phyloP scores from a whole-genome alignment of 1,140 invertebrate genomes.

The Uloborus diversus region DNA sequence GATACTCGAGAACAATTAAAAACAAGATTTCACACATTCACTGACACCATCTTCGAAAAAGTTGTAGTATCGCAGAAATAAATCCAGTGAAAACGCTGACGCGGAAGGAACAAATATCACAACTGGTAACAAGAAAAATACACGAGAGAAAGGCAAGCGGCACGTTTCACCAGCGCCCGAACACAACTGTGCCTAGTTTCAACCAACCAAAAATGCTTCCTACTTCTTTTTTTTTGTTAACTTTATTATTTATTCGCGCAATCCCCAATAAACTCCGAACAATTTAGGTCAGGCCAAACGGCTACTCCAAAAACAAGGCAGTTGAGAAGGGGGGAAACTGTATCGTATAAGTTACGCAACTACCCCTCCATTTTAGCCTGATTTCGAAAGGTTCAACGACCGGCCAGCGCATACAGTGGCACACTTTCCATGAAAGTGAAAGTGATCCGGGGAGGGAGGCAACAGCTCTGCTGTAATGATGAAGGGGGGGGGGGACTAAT shows the following conservation, averaged over 20 bases:
- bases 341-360: conserved; percentile 35
- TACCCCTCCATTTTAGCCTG: conserved; percentile 23
- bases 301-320: conserved; percentile 44
- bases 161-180: conserved; percentile 22
- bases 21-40: no score
- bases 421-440: conserved; percentile 59
- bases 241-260: conserved; percentile 45
- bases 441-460: conserved; percentile 22
- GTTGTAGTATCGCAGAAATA: no score
- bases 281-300: conserved; percentile 56
- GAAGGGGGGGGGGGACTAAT: conserved; percentile 4
- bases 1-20: no score
- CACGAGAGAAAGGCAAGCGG: not conserved
- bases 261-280: conserved; percentile 51
- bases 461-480: not conserved
- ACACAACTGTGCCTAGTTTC: not conserved
- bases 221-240: conserved; percentile 18
- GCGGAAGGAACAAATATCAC: not conserved
- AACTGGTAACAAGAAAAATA: not conserved
- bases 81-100: not conserved
- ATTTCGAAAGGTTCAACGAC: conserved; percentile 28
- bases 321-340: not conserved
- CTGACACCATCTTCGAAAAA: no score
- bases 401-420: conserved; percentile 23
- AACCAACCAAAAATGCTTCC: conserved; percentile 30